Conservation (phyloP, 2,888 invertebrate genomes). For the Chrysolina americana region DNA sequence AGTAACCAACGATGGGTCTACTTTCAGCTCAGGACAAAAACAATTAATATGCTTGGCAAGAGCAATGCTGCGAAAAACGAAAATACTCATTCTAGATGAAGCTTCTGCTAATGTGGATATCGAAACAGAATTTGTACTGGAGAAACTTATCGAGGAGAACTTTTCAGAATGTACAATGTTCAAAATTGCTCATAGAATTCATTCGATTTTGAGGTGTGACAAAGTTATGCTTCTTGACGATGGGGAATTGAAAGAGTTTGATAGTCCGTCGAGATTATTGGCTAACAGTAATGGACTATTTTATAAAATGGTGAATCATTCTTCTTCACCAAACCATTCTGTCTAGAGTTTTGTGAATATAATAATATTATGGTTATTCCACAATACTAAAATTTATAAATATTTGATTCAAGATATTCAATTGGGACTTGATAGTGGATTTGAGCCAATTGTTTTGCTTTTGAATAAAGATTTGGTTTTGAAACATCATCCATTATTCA, state of each 20-base stretch:
- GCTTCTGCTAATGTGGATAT: constrained; percentile 73
- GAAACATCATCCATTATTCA: too few relatives aligned
- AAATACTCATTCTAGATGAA: constrained; percentile 72
- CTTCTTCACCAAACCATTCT: constrained; percentile 63
- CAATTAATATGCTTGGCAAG: constrained; percentile 73
- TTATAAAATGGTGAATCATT: constrained; percentile 79
- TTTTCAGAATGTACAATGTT: constrained; percentile 72
- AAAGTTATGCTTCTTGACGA: constrained; percentile 71
- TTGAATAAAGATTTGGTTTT: too few relatives aligned
- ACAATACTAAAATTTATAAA: too few relatives aligned
- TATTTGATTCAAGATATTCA: too few relatives aligned
- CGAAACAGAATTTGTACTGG: constrained; percentile 71
- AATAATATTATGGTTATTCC: too few relatives aligned
- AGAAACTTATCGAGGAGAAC: constrained; percentile 71
- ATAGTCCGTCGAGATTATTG: constrained; percentile 68
- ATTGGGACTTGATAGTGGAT: too few relatives aligned
- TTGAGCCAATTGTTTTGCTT: too few relatives aligned
- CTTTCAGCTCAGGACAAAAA: constrained; percentile 72
- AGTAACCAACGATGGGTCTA: constrained; percentile 45
- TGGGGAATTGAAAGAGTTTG: constrained; percentile 65
- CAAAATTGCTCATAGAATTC: constrained; percentile 66
- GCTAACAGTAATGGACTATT: constrained; percentile 75
- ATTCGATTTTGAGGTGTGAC: constrained; percentile 73
- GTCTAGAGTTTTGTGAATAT: background rate
- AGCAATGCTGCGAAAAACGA: constrained; percentile 70